Evolutionary conservation across 2,113 vertebrate genomes (phyloP), one percentile per base, ranked within the genome.

Genomic region (Charadrius vociferus): DNA sequence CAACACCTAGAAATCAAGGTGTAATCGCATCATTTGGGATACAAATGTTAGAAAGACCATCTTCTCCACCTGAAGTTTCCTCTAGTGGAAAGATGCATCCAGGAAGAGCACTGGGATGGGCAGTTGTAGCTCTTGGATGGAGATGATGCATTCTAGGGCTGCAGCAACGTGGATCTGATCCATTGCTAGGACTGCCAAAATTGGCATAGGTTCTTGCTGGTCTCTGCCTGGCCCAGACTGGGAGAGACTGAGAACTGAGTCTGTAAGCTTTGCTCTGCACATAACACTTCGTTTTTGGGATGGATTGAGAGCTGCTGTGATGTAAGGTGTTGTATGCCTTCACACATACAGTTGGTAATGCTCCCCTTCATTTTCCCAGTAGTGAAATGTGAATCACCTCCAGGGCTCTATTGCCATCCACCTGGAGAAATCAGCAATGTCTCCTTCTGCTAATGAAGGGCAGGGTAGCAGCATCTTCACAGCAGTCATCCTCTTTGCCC

Each of bases 21-120:
- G 11, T 18, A 37, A 43, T 11, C 0, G 0, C 34, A 30, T 22
- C 3, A 0, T 47, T 73, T 41, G 1, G 4, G 30, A 16, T n/a
- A 21, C 27, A n/a, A 17, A 43, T 21, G 15, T 18, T 32, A 39
- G 65, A 30, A 80, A 55, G n/a, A 12, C 7, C 34, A 22, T 22
- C 30, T 39, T 63, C 63, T 67, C 29, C 61, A 49, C 17, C n/a
- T 71, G 66, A 50, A 79, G 32, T 45, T 71, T 61, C 22, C 55
- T 49, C 45, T 15, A 3, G 14, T 22, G 49, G 24, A 5, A 37
- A 68, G 71, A 32, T 9, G 32, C n/a, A n/a, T 32, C 49, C 32
- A 37, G 67, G 29, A 86, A 41, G 36, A 50, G 71, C 0, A 0
- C 52, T 30, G 70, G 55, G 29, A 47, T 4, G 36, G 58, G 50